Conservation (phyloP, 2,797 vertebrate species). For the Enteromius fasciolatus region DNA sequence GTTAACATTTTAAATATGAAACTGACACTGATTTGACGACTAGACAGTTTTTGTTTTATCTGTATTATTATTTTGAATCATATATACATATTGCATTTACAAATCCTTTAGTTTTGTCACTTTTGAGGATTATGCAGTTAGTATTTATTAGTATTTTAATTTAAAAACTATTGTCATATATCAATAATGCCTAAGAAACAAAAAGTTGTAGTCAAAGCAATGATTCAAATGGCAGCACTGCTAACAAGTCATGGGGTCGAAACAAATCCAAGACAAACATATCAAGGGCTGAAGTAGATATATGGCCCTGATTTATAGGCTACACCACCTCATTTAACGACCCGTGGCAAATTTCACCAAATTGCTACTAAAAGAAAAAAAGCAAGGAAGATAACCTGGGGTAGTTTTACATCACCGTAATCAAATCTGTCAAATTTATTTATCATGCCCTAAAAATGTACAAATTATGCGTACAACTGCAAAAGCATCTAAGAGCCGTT, state of each 20-base stretch:
- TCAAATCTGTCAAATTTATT: background rate
- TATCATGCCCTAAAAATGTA: background rate
- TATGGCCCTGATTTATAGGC: background rate
- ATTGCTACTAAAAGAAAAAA: background rate
- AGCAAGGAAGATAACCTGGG: background rate
- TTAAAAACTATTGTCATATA: background rate
- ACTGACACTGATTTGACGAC: background rate
- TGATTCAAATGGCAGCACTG: slow-evolving; percentile 31
- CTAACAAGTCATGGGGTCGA: slow-evolving; percentile 15
- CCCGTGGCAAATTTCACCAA: background rate
- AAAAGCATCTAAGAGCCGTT: background rate
- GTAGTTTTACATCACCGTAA: background rate
- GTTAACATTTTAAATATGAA: background rate
- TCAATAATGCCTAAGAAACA: background rate
- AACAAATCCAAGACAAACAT: slow-evolving; percentile 19
- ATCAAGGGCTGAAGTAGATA: background rate
- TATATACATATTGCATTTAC: background rate
- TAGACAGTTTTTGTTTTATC: background rate
- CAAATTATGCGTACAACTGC: background rate
- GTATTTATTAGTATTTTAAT: background rate
- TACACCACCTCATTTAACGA: background rate
- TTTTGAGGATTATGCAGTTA: background rate
- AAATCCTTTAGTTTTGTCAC: background rate
- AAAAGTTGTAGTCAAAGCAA: background rate
- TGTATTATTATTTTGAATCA: background rate